phyloP scores from a whole-genome alignment of 2,113 vertebrate species.

The Notarius lentiginosus region DNA sequence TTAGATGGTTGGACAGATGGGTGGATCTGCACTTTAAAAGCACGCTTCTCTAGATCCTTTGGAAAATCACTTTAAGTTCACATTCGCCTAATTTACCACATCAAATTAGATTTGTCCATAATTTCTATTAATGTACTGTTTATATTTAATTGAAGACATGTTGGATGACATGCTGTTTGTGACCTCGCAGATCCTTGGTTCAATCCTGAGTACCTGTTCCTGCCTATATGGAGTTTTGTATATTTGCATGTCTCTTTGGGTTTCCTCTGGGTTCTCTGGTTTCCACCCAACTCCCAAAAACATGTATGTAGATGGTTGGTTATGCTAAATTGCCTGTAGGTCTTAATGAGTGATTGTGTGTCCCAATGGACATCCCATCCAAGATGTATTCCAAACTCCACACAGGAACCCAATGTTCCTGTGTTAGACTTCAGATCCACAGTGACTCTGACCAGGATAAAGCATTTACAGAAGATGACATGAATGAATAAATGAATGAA shows the following conservation, averaged over 20 bases:
- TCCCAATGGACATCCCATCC: not conserved
- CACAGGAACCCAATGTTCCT: not conserved
- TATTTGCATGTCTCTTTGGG: not conserved
- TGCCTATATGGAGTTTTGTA: not conserved
- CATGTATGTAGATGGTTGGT: not conserved
- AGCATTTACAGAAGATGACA: not conserved
- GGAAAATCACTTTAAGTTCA: not conserved
- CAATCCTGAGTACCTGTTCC: not conserved
- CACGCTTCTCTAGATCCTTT: not conserved
- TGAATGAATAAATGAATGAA: not conserved
- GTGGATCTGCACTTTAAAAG: slow-evolving; percentile 4
- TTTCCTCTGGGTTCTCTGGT: not conserved
- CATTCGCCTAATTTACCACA: not conserved
- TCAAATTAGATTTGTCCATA: not conserved
- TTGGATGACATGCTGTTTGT: not conserved
- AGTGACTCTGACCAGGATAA: not conserved
- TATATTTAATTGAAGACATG: not conserved
- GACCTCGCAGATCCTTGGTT: not conserved
- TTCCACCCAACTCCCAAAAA: not conserved
- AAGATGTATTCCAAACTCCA: not conserved
- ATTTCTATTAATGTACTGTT: not conserved
- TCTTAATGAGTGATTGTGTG: not conserved
- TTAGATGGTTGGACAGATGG: not conserved
- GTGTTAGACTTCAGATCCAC: not conserved
- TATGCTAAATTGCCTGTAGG: not conserved